Conservation (phyloP, 53 echinoderm and acorn worm genomes). For the Zoroaster sp. region DNA sequence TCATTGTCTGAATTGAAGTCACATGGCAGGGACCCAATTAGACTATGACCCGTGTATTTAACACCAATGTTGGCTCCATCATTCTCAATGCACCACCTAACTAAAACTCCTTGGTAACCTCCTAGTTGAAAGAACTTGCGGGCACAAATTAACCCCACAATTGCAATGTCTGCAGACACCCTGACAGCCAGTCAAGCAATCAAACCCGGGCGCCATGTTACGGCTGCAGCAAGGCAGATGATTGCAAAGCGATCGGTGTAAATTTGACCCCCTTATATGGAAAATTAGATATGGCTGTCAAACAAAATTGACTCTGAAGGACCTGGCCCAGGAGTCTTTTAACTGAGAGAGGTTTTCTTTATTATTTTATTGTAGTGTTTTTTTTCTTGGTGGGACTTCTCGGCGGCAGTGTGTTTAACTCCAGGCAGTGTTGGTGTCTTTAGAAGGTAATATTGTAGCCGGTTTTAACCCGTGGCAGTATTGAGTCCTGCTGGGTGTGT, state of each 20-base stretch:
- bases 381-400: slow-evolving; percentile 25
- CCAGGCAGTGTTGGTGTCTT: not conserved
- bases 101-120: not conserved
- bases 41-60: not conserved
- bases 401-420: slow-evolving; percentile 38
- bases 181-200: not conserved
- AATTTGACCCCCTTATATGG: not conserved
- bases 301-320: slow-evolving; percentile 43
- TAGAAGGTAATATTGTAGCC: slow-evolving; percentile 32
- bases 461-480: not conserved
- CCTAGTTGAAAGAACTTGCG: not conserved
- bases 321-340: not conserved
- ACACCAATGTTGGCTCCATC: not conserved
- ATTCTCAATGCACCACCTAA: not conserved
- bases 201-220: slow-evolving; percentile 4
- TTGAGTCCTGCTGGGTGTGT: slow-evolving; percentile 15
- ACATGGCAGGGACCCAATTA: slow-evolving; percentile 16
- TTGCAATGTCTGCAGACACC: not conserved
- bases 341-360: not conserved
- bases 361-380: not conserved
- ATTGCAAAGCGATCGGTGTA: slow-evolving; percentile 50
- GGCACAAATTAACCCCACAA: slow-evolving; percentile 29
- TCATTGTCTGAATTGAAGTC: not conserved
- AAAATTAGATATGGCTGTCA: slow-evolving; percentile 51
- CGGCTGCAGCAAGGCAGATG: not conserved